Conservation (phyloP, 2,113 vertebrate species). For the human region DNA sequence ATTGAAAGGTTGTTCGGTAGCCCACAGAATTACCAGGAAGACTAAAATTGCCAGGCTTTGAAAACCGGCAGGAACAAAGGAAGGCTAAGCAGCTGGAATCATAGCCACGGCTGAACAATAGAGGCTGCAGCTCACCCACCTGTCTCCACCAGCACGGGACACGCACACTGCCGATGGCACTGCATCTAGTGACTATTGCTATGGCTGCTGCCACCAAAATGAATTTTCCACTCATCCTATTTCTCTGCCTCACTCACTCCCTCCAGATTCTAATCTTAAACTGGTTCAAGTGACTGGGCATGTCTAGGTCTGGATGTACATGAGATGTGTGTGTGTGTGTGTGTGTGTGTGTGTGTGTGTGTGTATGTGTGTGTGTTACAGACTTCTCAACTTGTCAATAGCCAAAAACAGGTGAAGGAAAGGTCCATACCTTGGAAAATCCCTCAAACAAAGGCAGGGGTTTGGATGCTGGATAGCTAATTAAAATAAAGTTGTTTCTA, state of each 20-base stretch:
- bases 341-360: too few species aligned
- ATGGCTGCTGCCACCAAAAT: background rate
- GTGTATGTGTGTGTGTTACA: too few species aligned
- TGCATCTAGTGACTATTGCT: background rate
- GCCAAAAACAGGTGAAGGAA: rapidly evolving
- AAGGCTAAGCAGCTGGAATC: background rate
- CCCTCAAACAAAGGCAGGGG: background rate
- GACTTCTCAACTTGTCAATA: background rate
- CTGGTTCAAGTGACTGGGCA: background rate
- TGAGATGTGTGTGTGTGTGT: background rate
- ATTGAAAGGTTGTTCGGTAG: conserved; percentile 5
- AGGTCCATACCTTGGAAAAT: background rate
- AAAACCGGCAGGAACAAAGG: conserved; percentile 40
- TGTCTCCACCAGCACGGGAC: background rate
- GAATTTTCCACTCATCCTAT: background rate
- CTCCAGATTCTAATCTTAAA: background rate
- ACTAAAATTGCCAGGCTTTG: background rate
- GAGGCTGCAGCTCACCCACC: background rate
- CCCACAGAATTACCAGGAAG: conserved; percentile 33
- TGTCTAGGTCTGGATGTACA: background rate
- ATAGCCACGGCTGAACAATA: background rate
- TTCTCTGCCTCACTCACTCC: background rate
- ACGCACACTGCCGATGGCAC: rapidly evolving
- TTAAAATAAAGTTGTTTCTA: background rate
- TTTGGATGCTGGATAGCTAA: background rate